Percentiles rank a stretch among this genome's conserved stretches.
phyloP scores from a whole-genome alignment of 2,113 vertebrate genomes.

The Larimichthys polyactis region DNA sequence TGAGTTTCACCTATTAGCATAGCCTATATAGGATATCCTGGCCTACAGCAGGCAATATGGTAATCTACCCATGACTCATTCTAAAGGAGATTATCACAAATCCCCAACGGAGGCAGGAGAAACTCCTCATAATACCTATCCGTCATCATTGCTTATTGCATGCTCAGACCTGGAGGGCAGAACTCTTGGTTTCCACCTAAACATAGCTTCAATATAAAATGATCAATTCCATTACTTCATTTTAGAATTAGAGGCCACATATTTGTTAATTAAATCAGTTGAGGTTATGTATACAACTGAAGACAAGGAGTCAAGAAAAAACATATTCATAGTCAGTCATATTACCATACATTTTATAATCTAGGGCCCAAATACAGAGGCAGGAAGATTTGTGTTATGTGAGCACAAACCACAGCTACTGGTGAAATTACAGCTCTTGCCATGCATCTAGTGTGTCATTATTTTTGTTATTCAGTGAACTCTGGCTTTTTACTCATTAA shows the following conservation, averaged over 20 bases:
- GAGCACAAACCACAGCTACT: background rate
- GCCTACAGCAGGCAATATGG: slow-evolving; percentile 69
- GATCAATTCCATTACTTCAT: slow-evolving; percentile 22
- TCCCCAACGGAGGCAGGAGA: slow-evolving; percentile 77
- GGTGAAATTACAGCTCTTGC: slow-evolving; percentile 48
- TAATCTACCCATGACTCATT: slow-evolving; percentile 79
- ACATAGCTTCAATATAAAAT: slow-evolving; percentile 49
- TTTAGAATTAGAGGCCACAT: background rate
- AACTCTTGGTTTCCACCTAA: slow-evolving; percentile 46
- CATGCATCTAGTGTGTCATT: slow-evolving; percentile 29
- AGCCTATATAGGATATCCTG: slow-evolving; percentile 77
- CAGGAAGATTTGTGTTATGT: background rate
- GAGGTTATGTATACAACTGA: background rate
- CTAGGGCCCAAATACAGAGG: slow-evolving; percentile 13
- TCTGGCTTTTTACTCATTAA: slow-evolving; percentile 59
- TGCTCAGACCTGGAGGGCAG: slow-evolving; percentile 69
- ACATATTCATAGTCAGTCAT: background rate
- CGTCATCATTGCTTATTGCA: slow-evolving; percentile 68
- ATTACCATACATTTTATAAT: slow-evolving; percentile 4
- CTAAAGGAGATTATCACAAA: slow-evolving; percentile 79
- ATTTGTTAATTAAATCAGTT: slow-evolving; percentile 6
- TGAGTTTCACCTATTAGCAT: slow-evolving; percentile 66
- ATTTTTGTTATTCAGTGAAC: slow-evolving; percentile 55
- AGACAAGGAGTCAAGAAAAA: background rate
- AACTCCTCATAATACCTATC: slow-evolving; percentile 77